Evolutionary conservation across 2,888 invertebrate species (phyloP).

Genomic region (Eilema griseolum): DNA sequence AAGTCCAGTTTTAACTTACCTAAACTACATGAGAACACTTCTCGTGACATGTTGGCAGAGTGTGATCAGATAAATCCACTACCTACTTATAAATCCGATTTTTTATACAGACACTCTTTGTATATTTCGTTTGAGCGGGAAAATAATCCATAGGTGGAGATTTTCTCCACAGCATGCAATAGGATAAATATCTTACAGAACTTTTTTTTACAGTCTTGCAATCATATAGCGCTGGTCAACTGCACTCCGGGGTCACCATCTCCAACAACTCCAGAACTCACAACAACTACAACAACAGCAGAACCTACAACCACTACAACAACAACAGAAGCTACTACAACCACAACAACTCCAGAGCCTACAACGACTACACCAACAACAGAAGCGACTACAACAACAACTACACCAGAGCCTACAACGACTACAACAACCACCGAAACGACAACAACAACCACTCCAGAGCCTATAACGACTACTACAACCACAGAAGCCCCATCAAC

Average conservation of each 20-base stretch:
- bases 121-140: no score
- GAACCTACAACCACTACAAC: background rate
- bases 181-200: no score
- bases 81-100: no score
- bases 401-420: background rate
- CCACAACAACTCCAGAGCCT: background rate
- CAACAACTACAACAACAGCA: background rate
- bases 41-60: no score
- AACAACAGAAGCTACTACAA: background rate
- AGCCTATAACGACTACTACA: background rate
- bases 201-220: background rate
- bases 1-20: no score
- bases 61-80: no score
- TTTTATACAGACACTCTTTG: no score
- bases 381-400: background rate
- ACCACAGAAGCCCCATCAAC: background rate
- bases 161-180: no score
- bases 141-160: no score
- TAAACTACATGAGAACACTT: no score
- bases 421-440: constrained; percentile 3
- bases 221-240: background rate
- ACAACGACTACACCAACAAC: background rate
- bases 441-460: background rate
- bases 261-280: background rate
- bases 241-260: background rate